Base-by-base conservation (phyloP, 2,797 vertebrate species). In the Oryzias sinensis region DNA sequence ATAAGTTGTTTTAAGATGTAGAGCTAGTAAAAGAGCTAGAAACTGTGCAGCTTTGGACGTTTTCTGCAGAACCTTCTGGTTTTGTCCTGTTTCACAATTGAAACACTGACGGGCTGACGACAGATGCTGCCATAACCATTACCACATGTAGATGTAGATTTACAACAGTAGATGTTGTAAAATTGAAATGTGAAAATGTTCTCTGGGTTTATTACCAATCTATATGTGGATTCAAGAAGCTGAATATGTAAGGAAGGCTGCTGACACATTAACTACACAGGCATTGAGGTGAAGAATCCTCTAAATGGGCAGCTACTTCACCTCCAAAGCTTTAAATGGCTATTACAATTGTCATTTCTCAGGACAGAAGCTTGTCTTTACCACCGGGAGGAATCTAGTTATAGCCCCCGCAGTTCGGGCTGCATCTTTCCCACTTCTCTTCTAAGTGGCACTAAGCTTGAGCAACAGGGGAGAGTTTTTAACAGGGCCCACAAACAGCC, bases 401-500 rank as follows among this genome's bases (percentile, higher is more conserved):
- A 74, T 77, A 79, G 78, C 62, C 62, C 67, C 76, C 61, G 59
- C 70, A 54, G 82, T 77, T 79, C 65, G 68, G 56, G 67, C 56
- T 64, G 67, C 77, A 76, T 86, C 80, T 68, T 69, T 85, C 84
- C 77, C 82, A 77, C 80, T 63, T 70, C 70, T 78, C 72, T 82
- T 80, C 74, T 83, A 81, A 84, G 82, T 85, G 85, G 87, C 84
- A 83, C 79, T 87, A 86, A 89, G 75, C 85, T 79, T 70, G 68
- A 72, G 78, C 81, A 84, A 78, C 84, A 77, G 72, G 83, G 86
- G 83, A 84, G 65, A 59, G 40, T 71, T 85, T 87, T 85, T 82
- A 83, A 85, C 80, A 52, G 77, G 71, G 62, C 68, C 73, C 74
- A 72, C 49, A 56, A 79, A 85, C 83, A 84, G 72, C 81, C 79